Base-by-base conservation (phyloP, 2,797 vertebrate genomes). In the Paramormyrops hopkinsi region DNA sequence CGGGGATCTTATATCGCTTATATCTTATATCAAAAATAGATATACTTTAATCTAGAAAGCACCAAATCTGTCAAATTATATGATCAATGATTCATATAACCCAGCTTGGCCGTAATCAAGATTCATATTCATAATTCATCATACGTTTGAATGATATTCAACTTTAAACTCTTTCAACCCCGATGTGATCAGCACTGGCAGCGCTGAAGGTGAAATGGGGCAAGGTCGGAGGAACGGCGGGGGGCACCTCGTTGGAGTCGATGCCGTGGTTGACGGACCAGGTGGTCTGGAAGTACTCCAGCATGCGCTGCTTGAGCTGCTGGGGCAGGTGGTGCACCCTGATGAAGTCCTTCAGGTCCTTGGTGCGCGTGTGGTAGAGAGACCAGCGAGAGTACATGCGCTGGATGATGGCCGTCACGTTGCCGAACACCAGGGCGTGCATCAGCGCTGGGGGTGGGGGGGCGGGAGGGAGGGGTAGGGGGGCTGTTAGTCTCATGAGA, bases 251-350 rank as follows among this genome's bases (percentile, higher is more conserved):
- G 0, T 99, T 99, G 59, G 96, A 95, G 59, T 99, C 98, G 0
- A 99, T 99, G 94, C 98, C 98, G 0, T 98, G 98, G 96, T 98
- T 99, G 94, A 99, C 97, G 0, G 98, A 98, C 98, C 98, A 99
- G 0, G 98, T 99, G 88, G 98, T 99, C 96, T 99, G 98, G 91
- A 96, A 99, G 95, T 99, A 99, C 92, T 99, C 98, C 56, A 99
- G 94, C 98, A 99, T 99, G 92, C 98, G 97, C 94, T 99, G 98
- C 93, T 99, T 99, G 88, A 99, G 96, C 93, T 96, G 97, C 92
- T 98, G 97, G 33, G 98, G 98, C 90, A 99, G 95, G 91, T 98
- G 98, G 93, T 99, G 98, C 90, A 99, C 98, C 2, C 98, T 96
- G 92, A 99, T 99, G 91, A 99, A 99, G 93, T 99, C 98, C 93